Evolutionary conservation across 2,888 invertebrate genomes (phyloP).

Genomic region (Patella depressa): DNA sequence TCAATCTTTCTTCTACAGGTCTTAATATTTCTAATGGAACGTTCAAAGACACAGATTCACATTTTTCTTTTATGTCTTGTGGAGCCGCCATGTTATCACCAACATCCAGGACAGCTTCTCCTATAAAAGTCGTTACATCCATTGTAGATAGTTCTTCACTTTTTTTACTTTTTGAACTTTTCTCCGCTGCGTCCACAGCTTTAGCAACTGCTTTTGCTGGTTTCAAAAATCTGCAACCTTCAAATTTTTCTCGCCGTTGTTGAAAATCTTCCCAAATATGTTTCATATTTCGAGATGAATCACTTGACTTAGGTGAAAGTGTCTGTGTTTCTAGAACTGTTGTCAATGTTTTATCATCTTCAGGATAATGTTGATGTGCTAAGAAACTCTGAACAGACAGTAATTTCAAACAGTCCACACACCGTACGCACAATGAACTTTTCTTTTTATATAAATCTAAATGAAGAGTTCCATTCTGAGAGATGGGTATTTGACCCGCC

Average conservation of each 20-base stretch:
- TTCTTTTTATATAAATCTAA: constrained; percentile 56
- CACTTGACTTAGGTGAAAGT: constrained; percentile 50
- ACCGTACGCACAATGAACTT: constrained; percentile 61
- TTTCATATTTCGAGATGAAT: constrained; percentile 47
- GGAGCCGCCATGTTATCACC: neutral
- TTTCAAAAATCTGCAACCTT: constrained; percentile 13
- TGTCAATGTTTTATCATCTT: constrained; percentile 50
- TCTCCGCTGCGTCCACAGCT: constrained; percentile 9
- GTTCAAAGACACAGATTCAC: neutral
- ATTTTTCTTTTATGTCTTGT: neutral
- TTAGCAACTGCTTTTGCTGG: constrained; percentile 2
- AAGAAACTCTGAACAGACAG: constrained; percentile 61
- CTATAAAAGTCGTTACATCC: neutral
- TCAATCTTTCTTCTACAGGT: neutral
- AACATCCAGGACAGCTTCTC: neutral
- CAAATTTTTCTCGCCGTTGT: constrained; percentile 30
- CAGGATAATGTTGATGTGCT: constrained; percentile 61
- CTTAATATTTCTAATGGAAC: neutral
- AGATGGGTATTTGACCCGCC: constrained; percentile 6
- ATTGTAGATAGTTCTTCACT: neutral
- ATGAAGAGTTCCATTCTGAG: constrained; percentile 45
- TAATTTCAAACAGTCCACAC: constrained; percentile 62
- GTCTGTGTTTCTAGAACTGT: constrained; percentile 50
- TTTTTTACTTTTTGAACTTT: neutral
- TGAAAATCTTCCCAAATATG: constrained; percentile 56